These are phyloP conservation scores for Carapus acus DNA, from an alignment of 2,797 vertebrate species.

Conservation along the genomic window DNA sequence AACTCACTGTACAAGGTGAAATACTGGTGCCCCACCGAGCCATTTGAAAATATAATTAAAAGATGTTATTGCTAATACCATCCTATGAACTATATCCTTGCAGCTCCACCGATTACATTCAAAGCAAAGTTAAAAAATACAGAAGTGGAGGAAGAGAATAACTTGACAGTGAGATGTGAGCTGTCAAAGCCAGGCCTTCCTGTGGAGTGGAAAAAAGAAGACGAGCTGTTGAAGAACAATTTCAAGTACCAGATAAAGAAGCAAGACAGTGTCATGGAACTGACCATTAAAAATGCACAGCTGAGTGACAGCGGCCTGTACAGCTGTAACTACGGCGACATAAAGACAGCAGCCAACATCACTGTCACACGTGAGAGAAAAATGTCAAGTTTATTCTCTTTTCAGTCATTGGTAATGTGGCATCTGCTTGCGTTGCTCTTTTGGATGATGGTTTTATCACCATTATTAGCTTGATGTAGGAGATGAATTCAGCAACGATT, in stretches of 20 bases:
- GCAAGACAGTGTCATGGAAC: constrained; percentile 69
- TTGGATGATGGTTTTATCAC: too few species aligned
- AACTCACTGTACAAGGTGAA: constrained; percentile 79
- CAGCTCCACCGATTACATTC: constrained; percentile 75
- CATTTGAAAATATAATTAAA: too few species aligned
- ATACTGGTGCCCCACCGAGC: not conserved
- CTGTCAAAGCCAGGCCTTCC: constrained; percentile 71
- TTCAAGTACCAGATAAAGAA: constrained; percentile 81
- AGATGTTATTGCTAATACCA: too few species aligned
- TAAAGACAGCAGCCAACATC: constrained; percentile 76
- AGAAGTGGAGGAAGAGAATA: constrained; percentile 77
- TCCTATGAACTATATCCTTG: not conserved
- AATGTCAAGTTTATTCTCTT: not conserved
- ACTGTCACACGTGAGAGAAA: constrained; percentile 78
- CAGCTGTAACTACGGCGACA: constrained; percentile 76
- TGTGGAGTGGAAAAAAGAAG: constrained; percentile 85
- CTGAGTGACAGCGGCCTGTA: constrained; percentile 83
- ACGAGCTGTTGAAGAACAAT: constrained; percentile 67
- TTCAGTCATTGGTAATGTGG: too few species aligned
- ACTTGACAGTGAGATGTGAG: constrained; percentile 74
- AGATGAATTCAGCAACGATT: too few species aligned
- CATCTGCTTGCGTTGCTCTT: not conserved
- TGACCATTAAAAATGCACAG: constrained; percentile 76
- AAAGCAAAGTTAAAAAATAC: constrained; percentile 74
- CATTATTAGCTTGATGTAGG: too few species aligned